phyloP scores from a whole-genome alignment of 1,140 invertebrate species.

The Ceratosolen solmsi region DNA sequence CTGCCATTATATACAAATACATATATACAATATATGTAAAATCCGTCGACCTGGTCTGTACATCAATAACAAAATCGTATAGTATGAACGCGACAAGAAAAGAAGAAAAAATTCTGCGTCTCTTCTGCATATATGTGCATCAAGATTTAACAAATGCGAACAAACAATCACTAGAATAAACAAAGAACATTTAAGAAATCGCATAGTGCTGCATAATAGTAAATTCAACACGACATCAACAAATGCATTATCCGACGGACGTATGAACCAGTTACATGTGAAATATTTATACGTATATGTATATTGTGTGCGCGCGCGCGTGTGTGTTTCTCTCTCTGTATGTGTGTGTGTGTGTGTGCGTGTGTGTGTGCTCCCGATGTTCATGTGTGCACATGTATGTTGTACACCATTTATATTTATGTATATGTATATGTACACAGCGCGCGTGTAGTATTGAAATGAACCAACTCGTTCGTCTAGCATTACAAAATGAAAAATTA shows the following conservation, averaged over 20 bases:
- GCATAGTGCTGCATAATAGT: constrained; percentile 39
- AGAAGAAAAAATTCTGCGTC: constrained; percentile 38
- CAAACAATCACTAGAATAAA: constrained; percentile 58
- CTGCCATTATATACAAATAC: constrained; percentile 48
- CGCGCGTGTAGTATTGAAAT: not conserved
- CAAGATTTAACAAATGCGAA: constrained; percentile 59
- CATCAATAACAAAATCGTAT: constrained; percentile 42
- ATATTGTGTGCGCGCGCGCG: not conserved
- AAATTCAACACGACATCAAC: constrained; percentile 59
- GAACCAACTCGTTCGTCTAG: constrained; percentile 34
- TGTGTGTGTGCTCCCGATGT: too few species aligned
- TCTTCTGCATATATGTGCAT: constrained; percentile 46
- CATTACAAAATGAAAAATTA: constrained; percentile 27
- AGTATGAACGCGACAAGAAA: constrained; percentile 45
- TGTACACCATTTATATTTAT: constrained; percentile 13
- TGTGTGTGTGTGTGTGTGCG: too few species aligned
- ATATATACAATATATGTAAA: constrained; percentile 52
- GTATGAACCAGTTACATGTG: constrained; percentile 22
- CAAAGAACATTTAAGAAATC: constrained; percentile 53
- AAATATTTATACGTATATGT: not conserved
- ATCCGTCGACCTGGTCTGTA: constrained; percentile 43
- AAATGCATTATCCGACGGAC: constrained; percentile 53
- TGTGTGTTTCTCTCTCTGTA: not conserved
- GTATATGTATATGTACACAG: constrained; percentile 6
- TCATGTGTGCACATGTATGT: constrained; percentile 31